These are phyloP conservation scores for Drosophila lutescens DNA, from an alignment of 2,888 invertebrate genomes.

Conservation along the genomic window DNA sequence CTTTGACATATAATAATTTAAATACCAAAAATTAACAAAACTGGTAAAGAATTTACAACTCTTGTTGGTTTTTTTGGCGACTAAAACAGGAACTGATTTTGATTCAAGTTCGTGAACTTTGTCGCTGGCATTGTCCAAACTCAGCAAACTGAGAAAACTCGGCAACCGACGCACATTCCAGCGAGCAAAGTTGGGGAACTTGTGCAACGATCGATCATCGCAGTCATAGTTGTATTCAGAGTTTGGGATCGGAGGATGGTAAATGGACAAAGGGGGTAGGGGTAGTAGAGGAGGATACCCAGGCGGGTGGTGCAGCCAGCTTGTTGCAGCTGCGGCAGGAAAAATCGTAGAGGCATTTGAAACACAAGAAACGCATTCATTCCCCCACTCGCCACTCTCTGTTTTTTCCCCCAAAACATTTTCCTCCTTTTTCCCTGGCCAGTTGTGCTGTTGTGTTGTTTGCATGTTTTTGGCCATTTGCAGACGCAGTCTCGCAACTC, in stretches of 20 bases:
- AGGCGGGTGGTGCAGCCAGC: constrained; percentile 65
- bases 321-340: constrained; percentile 48
- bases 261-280: background rate
- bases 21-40: background rate
- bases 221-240: constrained; percentile 23
- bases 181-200: constrained; percentile 56
- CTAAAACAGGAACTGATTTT: constrained; percentile 18
- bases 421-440: constrained; percentile 39
- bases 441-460: constrained; percentile 47
- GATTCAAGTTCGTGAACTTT: constrained; percentile 60
- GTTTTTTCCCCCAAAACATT: constrained; percentile 11
- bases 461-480: constrained; percentile 76
- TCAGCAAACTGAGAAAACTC: background rate
- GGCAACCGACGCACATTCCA: constrained; percentile 31
- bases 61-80: background rate
- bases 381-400: constrained; percentile 37
- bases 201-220: constrained; percentile 76
- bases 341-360: constrained; percentile 65
- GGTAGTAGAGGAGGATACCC: constrained; percentile 3
- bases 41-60: background rate
- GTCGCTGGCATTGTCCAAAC: constrained; percentile 16
- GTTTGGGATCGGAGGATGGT: constrained; percentile 15
- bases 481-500: constrained; percentile 19
- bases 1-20: too few species aligned
- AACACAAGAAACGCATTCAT: constrained; percentile 79